Conservation (phyloP, 2,797 vertebrate species). For the Sebastes baramenuke region DNA sequence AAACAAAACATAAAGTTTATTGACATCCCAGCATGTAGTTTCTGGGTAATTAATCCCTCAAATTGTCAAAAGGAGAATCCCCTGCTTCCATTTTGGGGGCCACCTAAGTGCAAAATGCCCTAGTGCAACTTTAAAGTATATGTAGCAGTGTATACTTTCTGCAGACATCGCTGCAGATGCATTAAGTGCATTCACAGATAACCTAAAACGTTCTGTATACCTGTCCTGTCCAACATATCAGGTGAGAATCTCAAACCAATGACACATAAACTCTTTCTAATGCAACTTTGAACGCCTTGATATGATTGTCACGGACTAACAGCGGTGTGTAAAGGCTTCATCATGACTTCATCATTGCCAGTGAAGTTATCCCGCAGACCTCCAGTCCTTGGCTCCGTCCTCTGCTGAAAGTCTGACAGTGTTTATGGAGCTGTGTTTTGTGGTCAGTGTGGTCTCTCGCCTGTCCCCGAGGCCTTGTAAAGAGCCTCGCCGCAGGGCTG, state of each 20-base stretch:
- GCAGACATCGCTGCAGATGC: conserved; percentile 6
- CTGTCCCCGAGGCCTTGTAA: conserved; percentile 67
- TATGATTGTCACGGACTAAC: background rate
- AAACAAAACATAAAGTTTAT: conserved; percentile 4
- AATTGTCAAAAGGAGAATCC: conserved; percentile 1
- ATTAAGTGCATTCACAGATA: conserved; percentile 32
- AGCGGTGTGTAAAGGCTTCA: background rate
- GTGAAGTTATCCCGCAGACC: conserved; percentile 39
- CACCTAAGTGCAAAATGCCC: background rate
- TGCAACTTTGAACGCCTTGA: background rate
- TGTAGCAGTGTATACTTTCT: conserved; percentile 1
- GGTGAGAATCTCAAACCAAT: background rate
- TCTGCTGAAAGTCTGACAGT: conserved; percentile 30
- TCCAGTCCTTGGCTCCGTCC: conserved; percentile 16
- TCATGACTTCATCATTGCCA: background rate
- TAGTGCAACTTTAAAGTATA: background rate
- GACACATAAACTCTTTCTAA: background rate
- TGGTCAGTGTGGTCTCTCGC: conserved; percentile 60
- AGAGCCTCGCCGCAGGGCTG: conserved; percentile 55
- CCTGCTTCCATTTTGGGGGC: background rate
- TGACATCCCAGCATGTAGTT: conserved; percentile 30
- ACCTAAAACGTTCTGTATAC: background rate
- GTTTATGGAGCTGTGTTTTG: conserved; percentile 69
- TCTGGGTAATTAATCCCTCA: conserved; percentile 34
- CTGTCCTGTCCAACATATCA: background rate